Evolutionary conservation across 2,113 vertebrate species (phyloP), one percentile per base, ranked within the genome.

Genomic region (Forbesichthys papilliferus): DNA sequence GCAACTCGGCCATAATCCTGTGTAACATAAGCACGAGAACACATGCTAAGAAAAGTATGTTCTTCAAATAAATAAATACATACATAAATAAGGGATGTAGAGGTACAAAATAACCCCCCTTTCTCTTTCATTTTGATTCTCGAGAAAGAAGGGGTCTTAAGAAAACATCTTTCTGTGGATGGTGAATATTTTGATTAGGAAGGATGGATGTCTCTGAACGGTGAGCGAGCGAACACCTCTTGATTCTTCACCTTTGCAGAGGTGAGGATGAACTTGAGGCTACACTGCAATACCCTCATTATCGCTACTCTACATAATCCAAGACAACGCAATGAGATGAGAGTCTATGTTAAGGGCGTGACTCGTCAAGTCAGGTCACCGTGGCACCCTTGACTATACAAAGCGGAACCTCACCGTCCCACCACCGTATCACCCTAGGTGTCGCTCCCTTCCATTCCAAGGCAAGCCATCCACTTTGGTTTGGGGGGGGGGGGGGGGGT

Each of bases 201-300:
- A 42, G 36, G 56, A 8, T 58, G 20, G 20, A 58, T 20, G 8
- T 58, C 13, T 34, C 56, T 12, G 56, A 20, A 27, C 20, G 33
- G 78, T 75, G 84, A 80, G 81, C 75, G 73, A 81, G 81, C 66
- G 73, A 77, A 27, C 84, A 73, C 80, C 82, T 82, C 77, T 87
- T 88, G 89, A 88, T 89, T 91, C 81, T 63, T 88, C 85, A 78
- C 74, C 54, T 83, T 82, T 71, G 87, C 81, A 83, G 82, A 88
- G 81, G 79, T 77, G 80, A 73, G 62, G 57, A 69, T 73, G 79
- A 73, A 86, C 78, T 55, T 72, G 83, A 87, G 81, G 86, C 83
- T 79, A 84, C 80, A 73, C 70, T 81, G 85, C 68, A 62, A 81
- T 81, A 87, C 84, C 89, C 83, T 89, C 86, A 73, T 83, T 75